Evolutionary conservation across 2,888 invertebrate species (phyloP).

Genomic region (Tetragonisca angustula): DNA sequence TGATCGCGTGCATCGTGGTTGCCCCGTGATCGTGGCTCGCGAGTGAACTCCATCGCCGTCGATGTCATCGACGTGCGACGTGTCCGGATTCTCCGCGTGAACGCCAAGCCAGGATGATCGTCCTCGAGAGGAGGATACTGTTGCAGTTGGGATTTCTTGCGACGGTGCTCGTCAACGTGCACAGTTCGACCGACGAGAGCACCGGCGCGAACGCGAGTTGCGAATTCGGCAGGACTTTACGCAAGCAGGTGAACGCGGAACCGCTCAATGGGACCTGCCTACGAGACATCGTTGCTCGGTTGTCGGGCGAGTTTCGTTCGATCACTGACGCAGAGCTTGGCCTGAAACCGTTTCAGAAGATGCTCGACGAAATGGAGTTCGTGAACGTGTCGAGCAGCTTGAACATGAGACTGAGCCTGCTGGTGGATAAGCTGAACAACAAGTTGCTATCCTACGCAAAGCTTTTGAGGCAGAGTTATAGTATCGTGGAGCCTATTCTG

Average conservation of each 20-base stretch:
- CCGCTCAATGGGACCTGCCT: conserved; percentile 80
- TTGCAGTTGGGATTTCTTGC: conserved; percentile 26
- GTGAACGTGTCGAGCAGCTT: conserved; percentile 71
- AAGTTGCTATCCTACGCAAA: conserved; percentile 76
- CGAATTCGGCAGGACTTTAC: conserved; percentile 76
- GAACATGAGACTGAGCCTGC: conserved; percentile 68
- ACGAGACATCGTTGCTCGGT: conserved; percentile 78
- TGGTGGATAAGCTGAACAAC: conserved; percentile 77
- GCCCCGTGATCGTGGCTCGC: not conserved
- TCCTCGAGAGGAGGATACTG: conserved; percentile 29
- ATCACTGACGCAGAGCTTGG: conserved; percentile 80
- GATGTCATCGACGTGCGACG: not conserved
- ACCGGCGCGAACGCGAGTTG: conserved; percentile 66
- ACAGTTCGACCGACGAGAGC: conserved; percentile 19
- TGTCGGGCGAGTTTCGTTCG: conserved; percentile 74
- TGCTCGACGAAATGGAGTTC: conserved; percentile 78
- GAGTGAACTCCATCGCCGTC: too few species aligned
- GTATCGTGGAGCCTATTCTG: conserved; percentile 75
- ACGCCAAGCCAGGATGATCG: conserved; percentile 38
- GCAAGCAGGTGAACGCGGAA: conserved; percentile 80
- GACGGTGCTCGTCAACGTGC: conserved; percentile 24
- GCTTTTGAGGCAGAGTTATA: conserved; percentile 74
- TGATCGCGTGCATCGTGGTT: not conserved
- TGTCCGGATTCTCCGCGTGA: not conserved
- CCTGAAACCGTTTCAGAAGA: conserved; percentile 77